Evolutionary conservation across 2,797 vertebrate genomes (phyloP).

Genomic region (Glossophaga mutica): DNA sequence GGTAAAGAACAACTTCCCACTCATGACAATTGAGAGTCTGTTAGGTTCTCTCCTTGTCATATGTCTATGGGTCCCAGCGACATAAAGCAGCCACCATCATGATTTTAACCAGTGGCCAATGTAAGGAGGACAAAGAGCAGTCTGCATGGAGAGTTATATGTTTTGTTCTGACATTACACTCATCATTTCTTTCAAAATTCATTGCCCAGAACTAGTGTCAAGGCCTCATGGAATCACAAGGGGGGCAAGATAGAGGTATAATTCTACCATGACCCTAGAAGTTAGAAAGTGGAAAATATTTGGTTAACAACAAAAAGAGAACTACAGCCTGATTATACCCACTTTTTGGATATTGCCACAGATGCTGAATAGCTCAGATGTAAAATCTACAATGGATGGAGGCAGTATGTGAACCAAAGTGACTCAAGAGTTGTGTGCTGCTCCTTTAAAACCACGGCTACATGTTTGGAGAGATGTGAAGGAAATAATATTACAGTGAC

Average conservation of each 20-base stretch:
- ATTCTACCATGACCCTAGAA: background rate
- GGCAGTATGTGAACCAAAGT: background rate
- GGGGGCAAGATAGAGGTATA: background rate
- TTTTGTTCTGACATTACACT: background rate
- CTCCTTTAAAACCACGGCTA: background rate
- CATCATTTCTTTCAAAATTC: background rate
- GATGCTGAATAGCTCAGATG: background rate
- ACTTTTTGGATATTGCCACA: background rate
- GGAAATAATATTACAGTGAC: background rate
- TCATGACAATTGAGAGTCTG: background rate
- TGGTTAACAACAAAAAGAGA: background rate
- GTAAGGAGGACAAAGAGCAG: background rate
- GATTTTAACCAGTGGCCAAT: background rate
- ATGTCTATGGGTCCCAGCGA: background rate
- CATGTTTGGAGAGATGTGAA: background rate
- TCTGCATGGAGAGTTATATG: background rate
- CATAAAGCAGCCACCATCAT: background rate
- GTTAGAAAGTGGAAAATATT: background rate
- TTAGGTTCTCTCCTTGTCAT: background rate
- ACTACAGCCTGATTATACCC: background rate
- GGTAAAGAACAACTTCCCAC: background rate
- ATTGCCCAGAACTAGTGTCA: background rate
- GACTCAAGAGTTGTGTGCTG: background rate
- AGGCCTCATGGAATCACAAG: background rate
- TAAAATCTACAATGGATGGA: background rate